A percentile compares a stretch with the other conserved stretches of the same genome.
These are phyloP conservation scores for Apodemus agrarius DNA, from an alignment of 2,797 vertebrate genomes.

Conservation along the genomic window DNA sequence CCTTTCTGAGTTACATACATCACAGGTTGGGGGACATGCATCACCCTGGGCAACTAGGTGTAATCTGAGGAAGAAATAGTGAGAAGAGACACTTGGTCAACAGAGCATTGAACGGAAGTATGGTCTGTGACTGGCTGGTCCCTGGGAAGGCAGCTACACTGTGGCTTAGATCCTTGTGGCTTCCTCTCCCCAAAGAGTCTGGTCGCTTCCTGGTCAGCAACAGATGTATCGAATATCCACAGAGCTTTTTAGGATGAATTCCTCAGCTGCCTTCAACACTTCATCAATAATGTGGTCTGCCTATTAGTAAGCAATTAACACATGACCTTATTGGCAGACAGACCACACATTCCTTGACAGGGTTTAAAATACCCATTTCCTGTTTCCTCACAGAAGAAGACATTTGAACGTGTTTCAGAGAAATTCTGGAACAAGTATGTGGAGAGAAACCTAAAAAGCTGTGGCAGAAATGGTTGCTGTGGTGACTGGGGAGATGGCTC, in stretches of 20 bases:
- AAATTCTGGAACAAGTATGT: constrained; percentile 51
- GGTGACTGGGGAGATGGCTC: background rate
- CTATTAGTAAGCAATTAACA: constrained; percentile 56
- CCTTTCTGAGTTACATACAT: background rate
- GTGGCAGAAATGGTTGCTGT: constrained; percentile 1
- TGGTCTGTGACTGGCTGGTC: background rate
- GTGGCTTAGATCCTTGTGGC: background rate
- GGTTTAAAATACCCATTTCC: background rate
- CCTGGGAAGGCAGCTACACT: background rate
- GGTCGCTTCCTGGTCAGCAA: background rate
- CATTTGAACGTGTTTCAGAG: constrained; percentile 8
- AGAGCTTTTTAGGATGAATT: constrained; percentile 47
- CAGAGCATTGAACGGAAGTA: background rate
- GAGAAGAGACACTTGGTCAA: background rate
- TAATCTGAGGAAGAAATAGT: background rate
- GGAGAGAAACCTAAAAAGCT: constrained; percentile 53
- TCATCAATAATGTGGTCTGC: constrained; percentile 56
- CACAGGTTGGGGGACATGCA: background rate
- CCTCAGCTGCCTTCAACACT: constrained; percentile 43
- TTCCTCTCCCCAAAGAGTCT: background rate
- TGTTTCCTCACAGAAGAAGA: constrained; percentile 51
- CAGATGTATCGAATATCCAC: background rate
- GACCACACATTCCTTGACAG: constrained; percentile 31
- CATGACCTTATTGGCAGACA: constrained; percentile 46
- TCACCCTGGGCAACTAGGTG: background rate